Evolutionary conservation across 2,113 vertebrate species (phyloP).

Genomic region (Sinocyclocheilus rhinocerous): DNA sequence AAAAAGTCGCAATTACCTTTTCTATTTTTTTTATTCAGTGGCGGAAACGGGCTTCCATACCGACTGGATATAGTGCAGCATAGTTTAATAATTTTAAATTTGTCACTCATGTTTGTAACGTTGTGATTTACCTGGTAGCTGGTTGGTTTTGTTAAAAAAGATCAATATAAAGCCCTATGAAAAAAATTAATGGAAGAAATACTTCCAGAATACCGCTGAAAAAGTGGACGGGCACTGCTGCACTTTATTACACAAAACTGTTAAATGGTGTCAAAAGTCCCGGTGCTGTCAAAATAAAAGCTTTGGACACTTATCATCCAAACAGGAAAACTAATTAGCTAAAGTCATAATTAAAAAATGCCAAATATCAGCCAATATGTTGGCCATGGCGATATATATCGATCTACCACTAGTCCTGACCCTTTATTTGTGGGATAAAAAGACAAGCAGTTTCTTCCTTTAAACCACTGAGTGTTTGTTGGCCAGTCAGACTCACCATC

Average conservation of each 20-base stretch:
- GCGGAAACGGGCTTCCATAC: too few relatives aligned
- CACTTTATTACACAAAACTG: neutral
- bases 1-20: too few relatives aligned
- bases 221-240: too few relatives aligned
- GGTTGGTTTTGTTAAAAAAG: too few relatives aligned
- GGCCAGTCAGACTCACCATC: constrained; percentile 47
- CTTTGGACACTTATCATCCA: neutral
- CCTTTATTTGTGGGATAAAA: neutral
- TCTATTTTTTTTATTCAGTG: too few relatives aligned
- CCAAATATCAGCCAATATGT: neutral
- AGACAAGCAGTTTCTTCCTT: neutral
- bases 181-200: too few relatives aligned
- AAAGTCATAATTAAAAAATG: neutral
- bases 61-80: too few relatives aligned
- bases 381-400: neutral
- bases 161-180: too few relatives aligned
- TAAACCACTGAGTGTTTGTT: constrained; percentile 34
- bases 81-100: too few relatives aligned
- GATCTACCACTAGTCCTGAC: neutral
- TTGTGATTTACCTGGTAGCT: too few relatives aligned
- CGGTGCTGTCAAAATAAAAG: neutral
- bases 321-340: neutral
- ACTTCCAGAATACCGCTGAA: too few relatives aligned
- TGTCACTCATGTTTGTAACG: too few relatives aligned
- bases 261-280: neutral